Percentiles rank a stretch among this genome's conserved stretches.
phyloP scores from a whole-genome alignment of 2,113 vertebrate genomes.

The Triplophysa dalaica region DNA sequence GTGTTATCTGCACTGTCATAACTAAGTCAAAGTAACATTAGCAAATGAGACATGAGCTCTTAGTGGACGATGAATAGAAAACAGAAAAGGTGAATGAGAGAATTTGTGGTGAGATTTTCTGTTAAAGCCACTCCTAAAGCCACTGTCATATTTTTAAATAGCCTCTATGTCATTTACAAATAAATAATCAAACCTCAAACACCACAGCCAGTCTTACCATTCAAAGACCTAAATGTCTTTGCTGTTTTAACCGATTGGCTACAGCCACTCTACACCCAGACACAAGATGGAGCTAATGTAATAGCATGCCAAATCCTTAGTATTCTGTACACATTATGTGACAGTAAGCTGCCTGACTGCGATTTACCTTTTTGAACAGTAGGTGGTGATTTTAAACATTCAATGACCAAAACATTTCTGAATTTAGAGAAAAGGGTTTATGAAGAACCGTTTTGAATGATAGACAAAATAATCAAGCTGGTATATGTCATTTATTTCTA shows the following conservation, averaged over 20 bases:
- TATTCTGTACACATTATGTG: background rate
- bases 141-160: background rate
- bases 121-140: background rate
- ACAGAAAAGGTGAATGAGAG: background rate
- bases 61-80: background rate
- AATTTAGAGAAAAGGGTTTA: background rate
- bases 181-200: background rate
- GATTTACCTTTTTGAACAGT: constrained; percentile 11
- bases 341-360: background rate
- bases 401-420: background rate
- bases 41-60: constrained; percentile 8
- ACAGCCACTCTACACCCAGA: background rate
- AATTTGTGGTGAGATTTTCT: background rate
- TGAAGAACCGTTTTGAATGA: background rate
- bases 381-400: constrained; percentile 16
- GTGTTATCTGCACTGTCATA: constrained; percentile 13
- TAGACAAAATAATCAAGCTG: background rate
- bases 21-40: background rate
- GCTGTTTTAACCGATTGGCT: background rate
- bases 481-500: background rate
- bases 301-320: background rate
- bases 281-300: constrained; percentile 11
- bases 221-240: background rate
- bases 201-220: background rate
- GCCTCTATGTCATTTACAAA: too few species aligned